Conservation (phyloP, 2,797 vertebrate species). For the Myotis findleyi region DNA sequence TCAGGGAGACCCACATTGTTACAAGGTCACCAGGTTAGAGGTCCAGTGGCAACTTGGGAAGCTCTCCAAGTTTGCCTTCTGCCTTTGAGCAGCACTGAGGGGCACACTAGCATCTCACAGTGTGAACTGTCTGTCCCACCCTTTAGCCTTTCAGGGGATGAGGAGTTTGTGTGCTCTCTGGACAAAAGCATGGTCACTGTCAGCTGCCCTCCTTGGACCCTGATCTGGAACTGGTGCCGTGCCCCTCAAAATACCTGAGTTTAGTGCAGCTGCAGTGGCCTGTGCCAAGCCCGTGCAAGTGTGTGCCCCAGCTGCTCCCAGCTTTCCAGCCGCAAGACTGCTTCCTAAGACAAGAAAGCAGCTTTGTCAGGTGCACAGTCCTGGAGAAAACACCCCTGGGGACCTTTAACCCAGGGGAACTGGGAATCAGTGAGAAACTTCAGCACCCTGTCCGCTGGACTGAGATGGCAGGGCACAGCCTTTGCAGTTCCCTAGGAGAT, state of each 20-base stretch:
- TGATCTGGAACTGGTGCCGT: background rate
- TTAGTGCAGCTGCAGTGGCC: background rate
- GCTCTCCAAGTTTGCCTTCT: background rate
- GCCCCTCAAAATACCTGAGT: background rate
- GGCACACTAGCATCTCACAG: background rate
- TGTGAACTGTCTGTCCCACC: accelerated
- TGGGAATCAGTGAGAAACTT: background rate
- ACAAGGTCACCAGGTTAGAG: background rate
- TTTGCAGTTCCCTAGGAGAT: background rate
- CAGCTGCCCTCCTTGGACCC: accelerated
- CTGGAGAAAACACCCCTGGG: background rate
- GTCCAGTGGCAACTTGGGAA: background rate
- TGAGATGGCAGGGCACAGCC: background rate
- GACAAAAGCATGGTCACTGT: background rate
- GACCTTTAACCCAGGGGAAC: background rate
- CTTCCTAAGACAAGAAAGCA: background rate
- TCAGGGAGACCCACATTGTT: background rate
- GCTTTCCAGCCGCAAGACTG: background rate
- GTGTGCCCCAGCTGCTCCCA: too few species aligned
- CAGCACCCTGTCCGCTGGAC: too few species aligned
- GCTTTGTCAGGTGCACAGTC: background rate
- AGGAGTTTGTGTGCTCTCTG: background rate
- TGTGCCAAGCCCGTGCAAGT: background rate
- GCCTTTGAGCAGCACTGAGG: background rate
- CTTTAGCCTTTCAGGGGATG: background rate